These are phyloP conservation scores for Moxostoma hubbsi DNA, from an alignment of 2,797 vertebrate genomes.

Conservation along the genomic window DNA sequence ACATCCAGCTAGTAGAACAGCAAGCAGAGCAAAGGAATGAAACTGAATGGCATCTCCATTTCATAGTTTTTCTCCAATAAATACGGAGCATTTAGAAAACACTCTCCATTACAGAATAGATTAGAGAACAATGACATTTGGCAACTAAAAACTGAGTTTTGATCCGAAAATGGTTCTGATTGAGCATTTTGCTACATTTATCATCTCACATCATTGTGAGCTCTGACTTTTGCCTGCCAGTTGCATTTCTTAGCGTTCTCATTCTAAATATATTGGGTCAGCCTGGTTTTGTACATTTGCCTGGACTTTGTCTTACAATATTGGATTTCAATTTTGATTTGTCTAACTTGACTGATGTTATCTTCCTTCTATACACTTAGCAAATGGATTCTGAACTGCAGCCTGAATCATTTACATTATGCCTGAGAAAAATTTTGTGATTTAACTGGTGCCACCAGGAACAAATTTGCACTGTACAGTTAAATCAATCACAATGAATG, in stretches of 20 bases:
- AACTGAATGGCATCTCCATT: too few relatives aligned
- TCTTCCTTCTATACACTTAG: slow-evolving; percentile 33
- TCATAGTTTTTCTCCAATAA: too few relatives aligned
- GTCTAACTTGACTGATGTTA: slow-evolving; percentile 30
- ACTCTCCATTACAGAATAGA: too few relatives aligned
- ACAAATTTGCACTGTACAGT: neutral
- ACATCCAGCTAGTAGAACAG: too few relatives aligned
- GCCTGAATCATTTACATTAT: slow-evolving; percentile 30
- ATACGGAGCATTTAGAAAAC: too few relatives aligned
- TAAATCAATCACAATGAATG: slow-evolving; percentile 20
- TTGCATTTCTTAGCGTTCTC: neutral
- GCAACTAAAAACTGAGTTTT: too few relatives aligned
- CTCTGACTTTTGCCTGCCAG: neutral
- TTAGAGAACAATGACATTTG: too few relatives aligned
- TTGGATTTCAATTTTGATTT: slow-evolving; percentile 37
- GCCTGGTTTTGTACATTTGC: neutral
- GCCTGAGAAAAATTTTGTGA: neutral
- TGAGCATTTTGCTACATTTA: too few relatives aligned
- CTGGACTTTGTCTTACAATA: slow-evolving; percentile 27
- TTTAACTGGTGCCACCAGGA: neutral
- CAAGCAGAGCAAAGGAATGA: too few relatives aligned
- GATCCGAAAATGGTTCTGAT: too few relatives aligned
- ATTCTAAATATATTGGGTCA: neutral
- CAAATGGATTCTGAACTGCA: slow-evolving; percentile 33
- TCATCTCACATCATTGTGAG: neutral